These are phyloP conservation scores for Todiramphus saurophagus DNA, from an alignment of 2,113 vertebrate genomes.

Conservation along the genomic window DNA sequence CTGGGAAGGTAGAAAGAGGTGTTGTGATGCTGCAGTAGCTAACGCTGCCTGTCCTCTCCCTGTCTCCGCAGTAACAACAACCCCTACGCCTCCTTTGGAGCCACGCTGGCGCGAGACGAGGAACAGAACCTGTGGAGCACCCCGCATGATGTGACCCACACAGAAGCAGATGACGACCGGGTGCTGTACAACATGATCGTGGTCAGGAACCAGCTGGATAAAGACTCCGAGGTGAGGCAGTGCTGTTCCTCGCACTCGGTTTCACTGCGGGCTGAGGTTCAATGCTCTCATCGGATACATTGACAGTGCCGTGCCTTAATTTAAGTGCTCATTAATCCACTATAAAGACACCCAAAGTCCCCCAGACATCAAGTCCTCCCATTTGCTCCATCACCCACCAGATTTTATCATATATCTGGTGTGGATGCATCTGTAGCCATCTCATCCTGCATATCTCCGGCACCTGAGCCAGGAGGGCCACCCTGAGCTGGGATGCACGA, in stretches of 20 bases:
- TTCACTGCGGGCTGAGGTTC: rapidly evolving
- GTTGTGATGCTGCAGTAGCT: not conserved
- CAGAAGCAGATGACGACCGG: constrained; percentile 78
- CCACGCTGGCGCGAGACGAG: constrained; percentile 73
- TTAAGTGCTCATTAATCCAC: not conserved
- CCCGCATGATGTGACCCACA: constrained; percentile 67
- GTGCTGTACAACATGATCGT: constrained; percentile 85
- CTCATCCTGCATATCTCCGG: not conserved
- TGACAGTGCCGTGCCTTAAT: not conserved
- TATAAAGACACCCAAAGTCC: not conserved
- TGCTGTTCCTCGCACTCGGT: rapidly evolving
- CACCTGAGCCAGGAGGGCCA: not conserved
- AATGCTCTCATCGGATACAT: rapidly evolving
- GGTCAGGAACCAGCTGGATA: constrained; percentile 83
- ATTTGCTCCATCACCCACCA: not conserved
- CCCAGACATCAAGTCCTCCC: not conserved
- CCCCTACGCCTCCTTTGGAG: constrained; percentile 73
- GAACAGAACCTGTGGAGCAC: constrained; percentile 77
- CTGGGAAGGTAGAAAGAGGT: not conserved
- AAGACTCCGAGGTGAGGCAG: constrained; percentile 81
- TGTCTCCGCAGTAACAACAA: constrained; percentile 60
- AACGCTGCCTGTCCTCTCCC: rapidly evolving
- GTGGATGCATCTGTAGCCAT: not conserved
- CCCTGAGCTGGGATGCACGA: not conserved
- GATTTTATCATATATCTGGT: not conserved